These are phyloP conservation scores for Zaprionus tsacasi DNA, from an alignment of 1,140 invertebrate species.

Conservation along the genomic window DNA sequence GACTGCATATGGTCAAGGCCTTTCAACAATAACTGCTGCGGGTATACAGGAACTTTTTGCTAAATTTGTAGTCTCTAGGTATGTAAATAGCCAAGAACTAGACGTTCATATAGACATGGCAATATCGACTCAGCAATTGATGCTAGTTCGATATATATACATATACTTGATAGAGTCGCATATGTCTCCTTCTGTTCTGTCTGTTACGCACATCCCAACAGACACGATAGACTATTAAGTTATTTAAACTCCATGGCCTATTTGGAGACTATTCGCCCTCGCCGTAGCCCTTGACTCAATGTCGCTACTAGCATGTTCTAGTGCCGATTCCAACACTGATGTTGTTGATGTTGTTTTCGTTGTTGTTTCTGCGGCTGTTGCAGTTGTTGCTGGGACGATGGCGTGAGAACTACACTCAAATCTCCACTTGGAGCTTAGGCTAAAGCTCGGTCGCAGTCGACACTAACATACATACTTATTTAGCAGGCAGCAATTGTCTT, in stretches of 20 bases:
- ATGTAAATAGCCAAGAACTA: no score
- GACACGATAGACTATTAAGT: background rate
- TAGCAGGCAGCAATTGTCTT: constrained; percentile 51
- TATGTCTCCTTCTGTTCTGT: no score
- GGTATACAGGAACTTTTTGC: no score
- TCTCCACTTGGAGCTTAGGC: constrained; percentile 19
- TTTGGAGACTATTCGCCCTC: background rate
- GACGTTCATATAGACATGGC: no score
- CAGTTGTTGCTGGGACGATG: constrained; percentile 36
- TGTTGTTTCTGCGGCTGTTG: constrained; percentile 6
- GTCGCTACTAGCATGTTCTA: constrained; percentile 61
- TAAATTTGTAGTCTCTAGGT: no score
- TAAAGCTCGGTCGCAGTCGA: background rate
- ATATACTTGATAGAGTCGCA: no score
- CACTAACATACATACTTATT: constrained; percentile 27
- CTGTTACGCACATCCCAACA: no score
- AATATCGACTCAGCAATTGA: no score
- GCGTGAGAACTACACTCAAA: constrained; percentile 69
- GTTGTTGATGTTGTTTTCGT: background rate
- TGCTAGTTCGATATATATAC: no score
- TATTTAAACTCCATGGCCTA: no score
- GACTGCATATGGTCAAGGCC: no score
- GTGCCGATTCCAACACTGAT: constrained; percentile 7
- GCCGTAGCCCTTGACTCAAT: constrained; percentile 53
- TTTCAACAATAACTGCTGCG: no score